phyloP scores from a whole-genome alignment of 2,888 invertebrate species.

The Oscheius sp. region DNA sequence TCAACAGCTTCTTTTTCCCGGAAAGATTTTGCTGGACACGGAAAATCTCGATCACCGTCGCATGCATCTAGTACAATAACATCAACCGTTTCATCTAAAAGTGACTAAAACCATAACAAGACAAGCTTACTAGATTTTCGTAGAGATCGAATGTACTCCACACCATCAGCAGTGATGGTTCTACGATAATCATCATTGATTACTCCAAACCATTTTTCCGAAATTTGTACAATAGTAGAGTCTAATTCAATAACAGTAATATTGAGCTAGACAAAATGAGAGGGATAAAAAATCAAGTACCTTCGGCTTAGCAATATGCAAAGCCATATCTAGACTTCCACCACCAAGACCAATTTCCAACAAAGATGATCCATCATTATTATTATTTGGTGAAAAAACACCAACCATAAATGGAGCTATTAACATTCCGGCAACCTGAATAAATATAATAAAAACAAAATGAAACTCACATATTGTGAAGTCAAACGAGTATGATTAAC shows the following conservation, averaged over 20 bases:
- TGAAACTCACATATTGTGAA: constrained; percentile 46
- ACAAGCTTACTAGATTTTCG: constrained; percentile 35
- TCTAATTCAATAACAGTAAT: constrained; percentile 64
- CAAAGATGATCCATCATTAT: constrained; percentile 34
- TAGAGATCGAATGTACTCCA: constrained; percentile 51
- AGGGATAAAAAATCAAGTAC: constrained; percentile 29
- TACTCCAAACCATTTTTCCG: constrained; percentile 63
- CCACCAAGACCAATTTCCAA: constrained; percentile 62
- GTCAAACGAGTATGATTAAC: constrained; percentile 39
- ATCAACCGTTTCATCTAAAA: constrained; percentile 49
- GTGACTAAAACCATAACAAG: background rate
- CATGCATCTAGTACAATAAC: constrained; percentile 64
- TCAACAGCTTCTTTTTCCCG: constrained; percentile 31
- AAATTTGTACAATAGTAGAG: constrained; percentile 51
- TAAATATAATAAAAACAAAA: background rate
- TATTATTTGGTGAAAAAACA: constrained; percentile 34
- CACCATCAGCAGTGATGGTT: constrained; percentile 53
- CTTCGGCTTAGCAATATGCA: constrained; percentile 51
- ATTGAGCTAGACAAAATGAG: constrained; percentile 47
- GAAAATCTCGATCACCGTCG: constrained; percentile 44
- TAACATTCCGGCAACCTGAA: constrained; percentile 45
- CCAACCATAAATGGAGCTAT: constrained; percentile 44
- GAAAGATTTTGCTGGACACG: constrained; percentile 59
- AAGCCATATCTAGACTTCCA: constrained; percentile 63
- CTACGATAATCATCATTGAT: constrained; percentile 34